Percentiles rank a stretch among this genome's conserved stretches.
Conservation (phyloP, 2,797 vertebrate species). For the Mallotus villosus region DNA sequence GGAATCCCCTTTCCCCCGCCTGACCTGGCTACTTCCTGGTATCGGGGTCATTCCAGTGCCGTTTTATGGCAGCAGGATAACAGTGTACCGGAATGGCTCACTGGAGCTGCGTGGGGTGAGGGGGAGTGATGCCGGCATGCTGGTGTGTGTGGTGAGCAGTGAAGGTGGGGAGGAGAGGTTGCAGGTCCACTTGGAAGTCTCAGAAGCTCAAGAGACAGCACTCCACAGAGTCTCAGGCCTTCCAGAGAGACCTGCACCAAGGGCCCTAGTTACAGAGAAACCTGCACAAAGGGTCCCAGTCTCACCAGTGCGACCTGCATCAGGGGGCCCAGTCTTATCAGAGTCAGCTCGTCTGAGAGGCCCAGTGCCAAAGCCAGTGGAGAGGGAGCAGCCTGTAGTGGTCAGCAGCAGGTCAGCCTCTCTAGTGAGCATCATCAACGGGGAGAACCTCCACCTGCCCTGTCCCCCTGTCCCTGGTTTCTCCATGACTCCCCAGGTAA, state of each 20-base stretch:
- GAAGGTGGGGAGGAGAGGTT: conserved; percentile 81
- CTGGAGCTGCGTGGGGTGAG: conserved; percentile 81
- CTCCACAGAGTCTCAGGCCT: conserved; percentile 14
- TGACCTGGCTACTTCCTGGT: conserved; percentile 88
- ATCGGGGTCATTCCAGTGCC: conserved; percentile 87
- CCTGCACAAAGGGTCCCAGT: conserved; percentile 11
- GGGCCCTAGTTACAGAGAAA: background rate
- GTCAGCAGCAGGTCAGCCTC: conserved; percentile 74
- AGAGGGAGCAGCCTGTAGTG: conserved; percentile 64
- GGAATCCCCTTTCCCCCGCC: conserved; percentile 76
- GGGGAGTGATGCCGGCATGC: conserved; percentile 74
- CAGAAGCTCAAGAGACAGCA: conserved; percentile 50
- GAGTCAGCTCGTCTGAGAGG: conserved; percentile 10
- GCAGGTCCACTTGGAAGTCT: conserved; percentile 80
- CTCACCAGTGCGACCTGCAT: conserved; percentile 11
- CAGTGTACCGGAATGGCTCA: conserved; percentile 86
- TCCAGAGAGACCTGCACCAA: conserved; percentile 34
- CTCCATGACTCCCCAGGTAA: conserved; percentile 7
- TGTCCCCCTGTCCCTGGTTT: conserved; percentile 62
- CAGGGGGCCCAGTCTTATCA: background rate
- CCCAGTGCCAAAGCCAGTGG: conserved; percentile 43
- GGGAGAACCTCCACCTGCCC: conserved; percentile 84
- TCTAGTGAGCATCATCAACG: conserved; percentile 85
- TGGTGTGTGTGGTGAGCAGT: conserved; percentile 83
- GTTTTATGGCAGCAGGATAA: conserved; percentile 85